These are phyloP conservation scores for Sebastes kiyomatsui DNA, from an alignment of 2,797 vertebrate species.

Conservation along the genomic window DNA sequence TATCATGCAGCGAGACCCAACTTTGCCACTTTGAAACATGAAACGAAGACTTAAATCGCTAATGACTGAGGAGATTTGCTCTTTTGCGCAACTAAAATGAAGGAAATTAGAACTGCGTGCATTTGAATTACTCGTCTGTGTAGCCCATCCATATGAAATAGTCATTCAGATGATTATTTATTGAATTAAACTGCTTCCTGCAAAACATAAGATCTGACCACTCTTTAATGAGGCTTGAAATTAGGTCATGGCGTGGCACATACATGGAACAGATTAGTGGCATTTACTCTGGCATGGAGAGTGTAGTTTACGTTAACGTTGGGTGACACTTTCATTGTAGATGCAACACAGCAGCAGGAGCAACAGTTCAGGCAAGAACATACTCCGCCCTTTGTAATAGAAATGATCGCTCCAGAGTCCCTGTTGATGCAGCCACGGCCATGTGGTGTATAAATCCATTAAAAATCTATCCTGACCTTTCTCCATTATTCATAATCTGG, in stretches of 20 bases:
- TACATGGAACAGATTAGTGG: slow-evolving; percentile 19
- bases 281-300: slow-evolving; percentile 19
- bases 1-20: slow-evolving; percentile 1
- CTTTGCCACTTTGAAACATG: slow-evolving; percentile 37
- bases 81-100: not conserved
- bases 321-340: slow-evolving; percentile 3
- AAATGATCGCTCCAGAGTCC: slow-evolving; percentile 41
- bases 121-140: slow-evolving; percentile 8
- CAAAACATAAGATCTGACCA: not conserved
- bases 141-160: not conserved
- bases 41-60: slow-evolving; percentile 9
- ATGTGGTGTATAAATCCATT: slow-evolving; percentile 62
- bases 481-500: slow-evolving; percentile 75
- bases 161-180: slow-evolving; percentile 5
- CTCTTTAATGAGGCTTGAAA: slow-evolving; percentile 11
- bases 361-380: slow-evolving; percentile 6
- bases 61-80: slow-evolving; percentile 24
- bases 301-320: not conserved
- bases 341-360: not conserved
- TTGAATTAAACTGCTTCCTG: not conserved
- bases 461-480: slow-evolving; percentile 72
- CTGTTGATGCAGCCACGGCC: slow-evolving; percentile 39
- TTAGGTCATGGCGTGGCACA: slow-evolving; percentile 5
- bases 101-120: not conserved
- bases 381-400: not conserved